A percentile compares a stretch with the other conserved stretches of the same genome.
Evolutionary conservation across 2,888 invertebrate species (phyloP).

Genomic region (Baccha elongata): DNA sequence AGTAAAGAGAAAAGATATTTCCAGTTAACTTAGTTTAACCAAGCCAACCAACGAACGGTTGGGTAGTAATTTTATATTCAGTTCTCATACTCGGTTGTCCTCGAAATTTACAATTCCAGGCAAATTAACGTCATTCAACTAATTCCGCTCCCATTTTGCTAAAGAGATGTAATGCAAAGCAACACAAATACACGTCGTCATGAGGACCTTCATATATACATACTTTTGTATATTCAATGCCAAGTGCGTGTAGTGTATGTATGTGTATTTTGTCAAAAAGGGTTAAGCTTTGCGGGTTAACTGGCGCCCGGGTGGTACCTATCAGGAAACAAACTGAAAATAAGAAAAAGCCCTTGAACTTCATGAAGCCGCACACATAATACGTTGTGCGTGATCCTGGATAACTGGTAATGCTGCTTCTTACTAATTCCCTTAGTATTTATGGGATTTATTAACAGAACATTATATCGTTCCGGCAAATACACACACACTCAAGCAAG

Average conservation of each 20-base stretch:
- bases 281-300: slow-evolving; percentile 69
- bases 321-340: background rate
- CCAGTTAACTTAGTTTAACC: background rate
- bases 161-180: slow-evolving; percentile 32
- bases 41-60: slow-evolving; percentile 7
- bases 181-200: background rate
- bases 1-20: slow-evolving; percentile 8
- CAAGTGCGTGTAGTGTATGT: slow-evolving; percentile 32
- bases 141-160: slow-evolving; percentile 68
- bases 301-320: slow-evolving; percentile 29
- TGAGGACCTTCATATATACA: background rate
- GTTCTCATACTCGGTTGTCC: slow-evolving; percentile 72
- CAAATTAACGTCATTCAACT: slow-evolving; percentile 74
- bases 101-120: slow-evolving; percentile 73
- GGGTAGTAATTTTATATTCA: slow-evolving; percentile 67
- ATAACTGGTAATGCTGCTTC: slow-evolving; percentile 66
- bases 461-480: slow-evolving; percentile 57
- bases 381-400: slow-evolving; percentile 72
- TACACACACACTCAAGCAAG: slow-evolving; percentile 19
- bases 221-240: slow-evolving; percentile 39
- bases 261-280: slow-evolving; percentile 20
- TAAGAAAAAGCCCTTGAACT: slow-evolving; percentile 42
- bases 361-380: slow-evolving; percentile 69
- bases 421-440: slow-evolving; percentile 72
- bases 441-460: slow-evolving; percentile 74